Conservation (phyloP, 2,888 invertebrate genomes). For the Meliscaeva auricollis region DNA sequence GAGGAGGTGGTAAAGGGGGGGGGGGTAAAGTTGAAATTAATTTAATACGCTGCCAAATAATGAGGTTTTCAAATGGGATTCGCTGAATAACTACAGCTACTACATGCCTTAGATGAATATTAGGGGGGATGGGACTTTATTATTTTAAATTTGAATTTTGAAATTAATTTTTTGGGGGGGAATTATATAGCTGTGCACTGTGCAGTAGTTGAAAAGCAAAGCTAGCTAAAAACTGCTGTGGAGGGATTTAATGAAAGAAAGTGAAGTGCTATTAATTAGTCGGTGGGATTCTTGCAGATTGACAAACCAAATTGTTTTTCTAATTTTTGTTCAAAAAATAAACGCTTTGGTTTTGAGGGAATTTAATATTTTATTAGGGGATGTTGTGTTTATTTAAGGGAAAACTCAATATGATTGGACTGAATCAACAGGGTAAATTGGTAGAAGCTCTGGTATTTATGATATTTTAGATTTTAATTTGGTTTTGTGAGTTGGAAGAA, state of each 20-base stretch:
- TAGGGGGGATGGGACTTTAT: conserved; percentile 44
- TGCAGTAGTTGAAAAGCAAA: too few relatives aligned
- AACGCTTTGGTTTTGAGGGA: not conserved
- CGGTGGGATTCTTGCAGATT: not conserved
- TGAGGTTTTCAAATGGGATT: conserved; percentile 25
- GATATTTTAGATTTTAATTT: too few relatives aligned
- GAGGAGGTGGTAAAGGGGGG: not conserved
- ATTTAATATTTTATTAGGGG: not conserved
- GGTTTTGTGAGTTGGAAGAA: too few relatives aligned
- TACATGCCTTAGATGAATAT: not conserved
- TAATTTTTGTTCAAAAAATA: not conserved
- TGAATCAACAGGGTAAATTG: not conserved
- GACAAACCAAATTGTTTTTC: not conserved
- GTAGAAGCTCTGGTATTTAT: too few relatives aligned
- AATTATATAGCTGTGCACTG: conserved; percentile 28
- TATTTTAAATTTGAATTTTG: conserved; percentile 71
- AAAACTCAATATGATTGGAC: not conserved
- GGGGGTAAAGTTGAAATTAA: conserved; percentile 43
- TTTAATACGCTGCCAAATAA: conserved; percentile 48
- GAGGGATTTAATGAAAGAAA: conserved; percentile 42
- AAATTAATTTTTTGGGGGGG: conserved; percentile 62
- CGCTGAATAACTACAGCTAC: conserved; percentile 7
- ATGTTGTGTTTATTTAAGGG: not conserved
- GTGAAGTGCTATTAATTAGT: conserved; percentile 45
- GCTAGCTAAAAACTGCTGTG: conserved; percentile 3